These are phyloP conservation scores for Portevinia maculata DNA, from an alignment of 2,888 invertebrate species.

Conservation along the genomic window DNA sequence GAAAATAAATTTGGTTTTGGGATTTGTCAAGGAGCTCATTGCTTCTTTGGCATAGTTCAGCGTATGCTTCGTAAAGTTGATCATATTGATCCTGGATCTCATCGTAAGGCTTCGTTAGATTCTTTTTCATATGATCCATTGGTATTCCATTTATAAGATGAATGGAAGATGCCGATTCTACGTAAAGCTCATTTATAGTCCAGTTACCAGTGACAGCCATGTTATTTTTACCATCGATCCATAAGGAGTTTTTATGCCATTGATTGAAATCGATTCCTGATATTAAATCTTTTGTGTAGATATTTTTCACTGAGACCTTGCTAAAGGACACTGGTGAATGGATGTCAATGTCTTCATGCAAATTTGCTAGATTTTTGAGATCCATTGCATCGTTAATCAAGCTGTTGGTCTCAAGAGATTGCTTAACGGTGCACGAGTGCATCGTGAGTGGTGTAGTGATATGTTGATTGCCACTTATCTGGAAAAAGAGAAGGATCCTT, in stretches of 20 bases:
- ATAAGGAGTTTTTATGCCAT: conserved; percentile 82
- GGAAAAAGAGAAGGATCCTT: conserved; percentile 61
- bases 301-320: conserved; percentile 75
- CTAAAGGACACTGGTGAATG: conserved; percentile 79
- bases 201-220: conserved; percentile 84
- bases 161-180: conserved; percentile 80
- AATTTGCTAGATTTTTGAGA: conserved; percentile 80
- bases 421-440: conserved; percentile 80
- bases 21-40: conserved; percentile 77
- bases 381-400: conserved; percentile 81
- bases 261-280: conserved; percentile 82
- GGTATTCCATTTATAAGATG: conserved; percentile 6
- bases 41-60: conserved; percentile 79
- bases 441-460: conserved; percentile 82
- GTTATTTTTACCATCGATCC: conserved; percentile 77
- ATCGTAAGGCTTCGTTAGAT: conserved; percentile 68
- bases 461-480: conserved; percentile 80
- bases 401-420: conserved; percentile 77
- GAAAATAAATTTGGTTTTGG: conserved; percentile 82
- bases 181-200: conserved; percentile 81
- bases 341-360: conserved; percentile 77
- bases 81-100: conserved; percentile 39
- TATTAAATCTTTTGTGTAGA: conserved; percentile 77
- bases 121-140: conserved; percentile 72
- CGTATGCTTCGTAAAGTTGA: conserved; percentile 76